Base-by-base conservation (phyloP, 2,888 invertebrate genomes). In the Herminia tarsipennalis region DNA sequence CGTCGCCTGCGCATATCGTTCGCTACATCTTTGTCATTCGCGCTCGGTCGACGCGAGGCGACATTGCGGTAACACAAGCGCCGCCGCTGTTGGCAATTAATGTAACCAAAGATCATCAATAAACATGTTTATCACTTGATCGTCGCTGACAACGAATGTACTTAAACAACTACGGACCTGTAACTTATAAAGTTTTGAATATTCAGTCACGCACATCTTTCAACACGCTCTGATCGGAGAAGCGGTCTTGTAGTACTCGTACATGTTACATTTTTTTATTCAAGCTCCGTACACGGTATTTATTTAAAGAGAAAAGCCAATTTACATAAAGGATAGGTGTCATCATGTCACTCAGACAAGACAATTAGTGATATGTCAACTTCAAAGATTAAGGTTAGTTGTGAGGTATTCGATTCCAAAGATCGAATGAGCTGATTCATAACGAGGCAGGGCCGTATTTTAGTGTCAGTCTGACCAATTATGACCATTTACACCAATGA, bases 121-220 rank as follows among this genome's bases (percentile, higher is more conserved):
- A 89, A 88, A 87, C 84, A 86, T 78, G 82, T 88, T 89, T 88
- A 91, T 91, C 90, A 86, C 84, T 86, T 85, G 86, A 91, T 91
- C 90, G 81, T 74, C 73, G 76, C 76, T 80, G 88, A 87, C 87
- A 83, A 76, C 73, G 70, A 62, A 73, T 70, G 81, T 78, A 80
- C 82, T 84, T 81, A 83, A 60, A 84, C 79, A 79, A 79, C 83
- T 78, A 81, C 78, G 77, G 74, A 72, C 79, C 80, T 66, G 69
- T 74, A 75, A 70, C 72, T 79, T 81, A 81, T 80, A 74, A 69
- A 81, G 71, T 82, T 82, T 84, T 83, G 73, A 84, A 85, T 85
- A 80, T 81, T 74, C 75, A 83, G 83, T 86, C 88, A 88, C 89
- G 88, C 88, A 84, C 78, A 68, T 63, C 78, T 81, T 74, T 79